Percentiles rank a stretch among this genome's conserved stretches.
Evolutionary conservation across 2,113 vertebrate species (phyloP).

Genomic region (Polypterus senegalus): DNA sequence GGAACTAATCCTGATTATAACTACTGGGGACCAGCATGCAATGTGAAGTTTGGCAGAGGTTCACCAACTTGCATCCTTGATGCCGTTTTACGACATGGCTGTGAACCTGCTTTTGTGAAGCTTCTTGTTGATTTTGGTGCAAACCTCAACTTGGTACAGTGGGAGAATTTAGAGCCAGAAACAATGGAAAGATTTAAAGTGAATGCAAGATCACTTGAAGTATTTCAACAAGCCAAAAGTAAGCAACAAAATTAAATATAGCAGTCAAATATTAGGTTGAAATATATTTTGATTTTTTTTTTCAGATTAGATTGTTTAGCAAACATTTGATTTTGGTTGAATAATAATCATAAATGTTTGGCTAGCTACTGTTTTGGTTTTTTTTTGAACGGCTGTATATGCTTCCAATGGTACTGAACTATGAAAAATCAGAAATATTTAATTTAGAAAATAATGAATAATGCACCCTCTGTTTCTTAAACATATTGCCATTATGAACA

Average conservation of each 20-base stretch:
- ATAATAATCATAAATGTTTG: too few species aligned
- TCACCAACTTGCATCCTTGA: slow-evolving; percentile 78
- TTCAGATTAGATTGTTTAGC: too few species aligned
- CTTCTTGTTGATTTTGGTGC: slow-evolving; percentile 82
- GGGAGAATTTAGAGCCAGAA: slow-evolving; percentile 51
- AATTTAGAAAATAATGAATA: too few species aligned
- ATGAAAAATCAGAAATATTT: too few species aligned
- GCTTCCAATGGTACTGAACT: too few species aligned
- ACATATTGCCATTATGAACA: too few species aligned
- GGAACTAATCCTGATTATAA: slow-evolving; percentile 87
- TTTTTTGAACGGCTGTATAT: too few species aligned
- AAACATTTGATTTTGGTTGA: too few species aligned
- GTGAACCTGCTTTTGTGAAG: slow-evolving; percentile 63
- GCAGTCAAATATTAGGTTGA: neutral
- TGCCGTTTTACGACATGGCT: slow-evolving; percentile 74
- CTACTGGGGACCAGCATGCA: slow-evolving; percentile 69
- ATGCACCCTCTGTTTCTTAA: too few species aligned
- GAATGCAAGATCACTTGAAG: slow-evolving; percentile 61
- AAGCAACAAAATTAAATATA: slow-evolving; percentile 25
- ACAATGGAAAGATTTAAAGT: slow-evolving; percentile 57
- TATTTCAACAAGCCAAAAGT: slow-evolving; percentile 74
- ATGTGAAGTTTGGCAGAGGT: slow-evolving; percentile 57
- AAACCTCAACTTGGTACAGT: slow-evolving; percentile 61
- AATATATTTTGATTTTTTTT: neutral
- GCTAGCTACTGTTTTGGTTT: too few species aligned